Evolutionary conservation across 2,888 invertebrate genomes (phyloP), one percentile per base, ranked within the genome.

Genomic region (Agapostemon virescens): DNA sequence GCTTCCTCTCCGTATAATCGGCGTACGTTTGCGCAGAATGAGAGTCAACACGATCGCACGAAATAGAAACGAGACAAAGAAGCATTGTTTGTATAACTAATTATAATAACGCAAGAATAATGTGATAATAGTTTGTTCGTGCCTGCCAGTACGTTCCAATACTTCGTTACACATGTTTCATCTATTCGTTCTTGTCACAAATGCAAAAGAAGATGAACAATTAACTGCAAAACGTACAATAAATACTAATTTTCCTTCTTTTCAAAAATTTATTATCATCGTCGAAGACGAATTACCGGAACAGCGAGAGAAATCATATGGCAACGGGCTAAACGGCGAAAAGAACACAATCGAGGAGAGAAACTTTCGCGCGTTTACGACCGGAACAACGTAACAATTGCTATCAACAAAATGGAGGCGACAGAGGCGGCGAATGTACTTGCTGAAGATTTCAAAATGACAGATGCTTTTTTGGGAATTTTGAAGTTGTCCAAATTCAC

Each of bases 401-500:
- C 13, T 26, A 33, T 1, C 7, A 71, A 2, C 7, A 67, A 3
- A 40, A 70, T 1, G 17, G 26, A 11, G 6, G 33, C 0, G 26
- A 49, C 0, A 0, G 79, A 77, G 40, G n/a, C 20, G 0, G 13
- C n/a, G 13, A 2, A 4, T 17, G 30, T 9, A 5, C 13, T 63
- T 9, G 66, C 11, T 0, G 61, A 58, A 20, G 45, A 55, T 5
- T 13, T 23, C 23, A 79, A 7, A 13, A 79, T 0, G 1, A 79
- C 4, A 5, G 70, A 11, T 13, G n/a, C 26, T 0, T 61, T 1
- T 20, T 26, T 9, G 15, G 79, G 79, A 6, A 79, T 0, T 0
- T 0, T 2, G 49, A 70, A 15, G 0, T 0, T 0, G 0, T 2
- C 0, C 7, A 6, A 0, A 0, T 11, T 6, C 6, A 40, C 20